phyloP scores from a whole-genome alignment of 2,888 invertebrate genomes.

The Tetragonisca angustula region DNA sequence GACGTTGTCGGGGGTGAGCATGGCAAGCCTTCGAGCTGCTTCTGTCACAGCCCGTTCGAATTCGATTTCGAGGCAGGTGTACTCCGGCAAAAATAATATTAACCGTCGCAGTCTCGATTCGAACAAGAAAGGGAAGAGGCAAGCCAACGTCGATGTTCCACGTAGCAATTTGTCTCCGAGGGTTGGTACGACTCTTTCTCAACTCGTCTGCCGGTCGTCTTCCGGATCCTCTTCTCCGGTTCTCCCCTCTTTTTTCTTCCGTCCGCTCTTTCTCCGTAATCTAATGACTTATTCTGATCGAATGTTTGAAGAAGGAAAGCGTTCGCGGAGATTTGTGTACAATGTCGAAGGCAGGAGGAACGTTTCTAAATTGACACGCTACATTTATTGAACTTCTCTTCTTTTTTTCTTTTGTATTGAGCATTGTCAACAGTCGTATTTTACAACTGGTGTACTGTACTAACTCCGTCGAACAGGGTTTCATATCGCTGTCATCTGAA shows the following conservation, averaged over 20 bases:
- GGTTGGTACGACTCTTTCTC: not conserved
- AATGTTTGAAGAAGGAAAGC: not conserved
- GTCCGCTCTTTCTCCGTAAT: not conserved
- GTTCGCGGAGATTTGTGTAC: not conserved
- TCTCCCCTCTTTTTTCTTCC: not conserved
- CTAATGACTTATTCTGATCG: not conserved
- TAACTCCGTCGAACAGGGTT: too few relatives aligned
- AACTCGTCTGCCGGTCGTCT: not conserved
- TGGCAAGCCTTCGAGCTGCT: conserved; percentile 9
- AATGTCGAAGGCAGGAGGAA: not conserved
- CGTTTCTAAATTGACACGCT: not conserved
- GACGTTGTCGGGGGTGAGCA: conserved; percentile 22
- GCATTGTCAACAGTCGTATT: too few relatives aligned
- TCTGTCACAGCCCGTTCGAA: conserved; percentile 34
- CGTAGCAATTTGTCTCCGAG: conserved; percentile 10
- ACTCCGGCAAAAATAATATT: conserved; percentile 30
- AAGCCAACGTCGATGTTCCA: not conserved
- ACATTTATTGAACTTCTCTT: not conserved
- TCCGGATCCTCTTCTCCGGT: not conserved
- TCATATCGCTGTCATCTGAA: not conserved
- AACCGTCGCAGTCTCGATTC: conserved; percentile 15
- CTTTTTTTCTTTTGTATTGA: too few relatives aligned
- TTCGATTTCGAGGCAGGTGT: conserved; percentile 39
- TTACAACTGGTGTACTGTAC: too few relatives aligned
- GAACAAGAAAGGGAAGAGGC: not conserved